These are phyloP conservation scores for Druceiella hillmani DNA, from an alignment of 2,888 invertebrate species.

Conservation along the genomic window DNA sequence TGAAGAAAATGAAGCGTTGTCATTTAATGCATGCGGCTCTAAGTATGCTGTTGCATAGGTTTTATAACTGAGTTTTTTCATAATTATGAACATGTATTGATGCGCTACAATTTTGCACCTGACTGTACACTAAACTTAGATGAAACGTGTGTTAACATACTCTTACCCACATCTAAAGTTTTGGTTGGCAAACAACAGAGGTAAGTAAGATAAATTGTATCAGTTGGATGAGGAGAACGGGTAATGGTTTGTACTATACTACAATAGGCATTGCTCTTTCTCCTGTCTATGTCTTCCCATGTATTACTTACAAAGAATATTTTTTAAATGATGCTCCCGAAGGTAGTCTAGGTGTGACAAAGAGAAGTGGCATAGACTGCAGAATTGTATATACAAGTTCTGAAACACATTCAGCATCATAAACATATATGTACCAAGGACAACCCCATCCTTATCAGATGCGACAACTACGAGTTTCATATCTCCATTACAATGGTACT, in stretches of 20 bases:
- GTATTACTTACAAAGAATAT: slow-evolving; percentile 15
- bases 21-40: slow-evolving; percentile 8
- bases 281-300: slow-evolving; percentile 18
- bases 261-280: slow-evolving; percentile 14
- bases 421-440: too few species aligned
- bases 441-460: too few species aligned
- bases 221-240: slow-evolving; percentile 21
- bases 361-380: slow-evolving; percentile 18
- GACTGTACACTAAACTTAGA: slow-evolving; percentile 21
- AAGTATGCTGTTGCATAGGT: slow-evolving; percentile 18
- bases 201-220: slow-evolving; percentile 20
- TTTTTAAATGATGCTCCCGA: slow-evolving; percentile 14
- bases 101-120: slow-evolving; percentile 19
- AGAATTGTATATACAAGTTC: slow-evolving; percentile 18
- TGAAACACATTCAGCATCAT: too few species aligned
- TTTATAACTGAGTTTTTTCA: slow-evolving; percentile 19
- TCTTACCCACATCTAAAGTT: slow-evolving; percentile 19
- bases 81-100: too few species aligned
- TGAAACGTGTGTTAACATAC: too few species aligned
- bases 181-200: slow-evolving; percentile 15
- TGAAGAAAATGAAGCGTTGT: slow-evolving; percentile 14
- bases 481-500: slow-evolving; percentile 21
- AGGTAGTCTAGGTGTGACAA: slow-evolving; percentile 19
- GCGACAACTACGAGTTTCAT: slow-evolving; percentile 24
- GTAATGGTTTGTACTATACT: slow-evolving; percentile 17